Conservation (phyloP, 2,113 vertebrate species). For the Mola mola region DNA sequence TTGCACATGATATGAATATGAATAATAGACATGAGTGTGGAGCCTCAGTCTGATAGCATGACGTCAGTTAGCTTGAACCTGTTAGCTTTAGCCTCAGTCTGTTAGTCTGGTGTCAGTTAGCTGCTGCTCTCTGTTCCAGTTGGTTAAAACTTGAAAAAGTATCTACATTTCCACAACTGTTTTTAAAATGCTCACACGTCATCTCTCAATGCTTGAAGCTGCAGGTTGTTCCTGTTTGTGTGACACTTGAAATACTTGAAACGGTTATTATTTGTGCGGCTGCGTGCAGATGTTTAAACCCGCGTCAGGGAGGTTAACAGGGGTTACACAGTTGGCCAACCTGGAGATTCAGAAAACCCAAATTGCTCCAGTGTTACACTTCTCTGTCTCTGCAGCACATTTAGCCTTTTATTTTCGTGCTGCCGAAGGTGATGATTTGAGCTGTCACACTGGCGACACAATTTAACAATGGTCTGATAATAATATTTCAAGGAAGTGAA, state of each 20-base stretch:
- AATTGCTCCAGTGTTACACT: conserved; percentile 31
- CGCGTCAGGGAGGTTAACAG: conserved; percentile 2
- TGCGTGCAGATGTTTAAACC: conserved; percentile 19
- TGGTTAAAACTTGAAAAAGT: no score
- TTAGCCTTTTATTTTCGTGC: conserved; percentile 39
- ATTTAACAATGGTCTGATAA: conserved; percentile 71
- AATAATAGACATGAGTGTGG: no score
- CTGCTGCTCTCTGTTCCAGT: no score
- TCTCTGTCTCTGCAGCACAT: conserved; percentile 29
- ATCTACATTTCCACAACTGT: no score
- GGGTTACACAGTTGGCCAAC: conserved; percentile 12
- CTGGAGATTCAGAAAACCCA: conserved; percentile 15
- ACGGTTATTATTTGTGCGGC: conserved; percentile 22
- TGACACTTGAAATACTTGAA: not conserved
- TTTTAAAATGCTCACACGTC: no score
- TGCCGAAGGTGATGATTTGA: conserved; percentile 69
- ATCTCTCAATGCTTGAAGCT: no score
- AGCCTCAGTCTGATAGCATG: no score
- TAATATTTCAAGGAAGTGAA: conserved; percentile 60
- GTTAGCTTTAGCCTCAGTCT: no score
- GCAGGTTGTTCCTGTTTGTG: no score
- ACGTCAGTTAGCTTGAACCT: no score
- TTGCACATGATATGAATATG: no score
- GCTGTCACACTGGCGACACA: conserved; percentile 57
- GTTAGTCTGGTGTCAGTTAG: no score